Evolutionary conservation across 2,797 vertebrate genomes (phyloP).

Genomic region (Ctenopoma multispine): DNA sequence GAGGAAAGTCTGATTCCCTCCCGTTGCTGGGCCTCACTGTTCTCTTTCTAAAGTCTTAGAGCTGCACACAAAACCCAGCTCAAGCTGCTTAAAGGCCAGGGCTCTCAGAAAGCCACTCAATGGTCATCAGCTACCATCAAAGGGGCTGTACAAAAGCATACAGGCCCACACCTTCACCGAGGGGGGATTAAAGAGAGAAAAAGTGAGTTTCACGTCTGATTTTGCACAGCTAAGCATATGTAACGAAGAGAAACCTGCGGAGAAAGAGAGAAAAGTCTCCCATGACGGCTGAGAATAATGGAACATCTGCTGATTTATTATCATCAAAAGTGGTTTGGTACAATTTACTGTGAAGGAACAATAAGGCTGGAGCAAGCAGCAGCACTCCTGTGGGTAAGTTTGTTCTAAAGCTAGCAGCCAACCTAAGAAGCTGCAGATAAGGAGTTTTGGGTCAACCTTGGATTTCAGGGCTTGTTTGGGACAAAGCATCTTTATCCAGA

Average conservation of each 20-base stretch:
- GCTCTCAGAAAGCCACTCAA: constrained; percentile 61
- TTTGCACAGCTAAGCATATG: constrained; percentile 49
- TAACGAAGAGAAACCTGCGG: constrained; percentile 60
- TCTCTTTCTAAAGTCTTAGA: constrained; percentile 68
- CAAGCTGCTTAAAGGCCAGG: constrained; percentile 68
- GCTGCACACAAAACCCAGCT: constrained; percentile 76
- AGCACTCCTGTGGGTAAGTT: constrained; percentile 31
- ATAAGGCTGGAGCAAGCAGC: constrained; percentile 39
- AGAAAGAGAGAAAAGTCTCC: constrained; percentile 55
- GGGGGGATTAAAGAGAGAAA: constrained; percentile 60
- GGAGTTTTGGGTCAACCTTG: constrained; percentile 45
- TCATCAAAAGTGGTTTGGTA: constrained; percentile 50
- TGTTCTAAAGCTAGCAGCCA: constrained; percentile 32
- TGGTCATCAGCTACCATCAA: constrained; percentile 70
- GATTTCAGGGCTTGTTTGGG: constrained; percentile 57
- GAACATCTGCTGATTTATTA: constrained; percentile 64
- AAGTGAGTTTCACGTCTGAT: constrained; percentile 47
- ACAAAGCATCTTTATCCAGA: constrained; percentile 76
- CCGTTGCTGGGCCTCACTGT: constrained; percentile 68
- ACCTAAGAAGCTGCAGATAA: constrained; percentile 36
- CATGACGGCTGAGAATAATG: constrained; percentile 51
- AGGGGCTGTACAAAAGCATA: constrained; percentile 66
- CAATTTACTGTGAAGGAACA: constrained; percentile 6
- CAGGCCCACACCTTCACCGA: constrained; percentile 60
- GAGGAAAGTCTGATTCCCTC: constrained; percentile 61